Percentiles rank a stretch among this genome's conserved stretches.
Conservation (phyloP, 2,113 vertebrate species). For the Ranitomeya imitator region DNA sequence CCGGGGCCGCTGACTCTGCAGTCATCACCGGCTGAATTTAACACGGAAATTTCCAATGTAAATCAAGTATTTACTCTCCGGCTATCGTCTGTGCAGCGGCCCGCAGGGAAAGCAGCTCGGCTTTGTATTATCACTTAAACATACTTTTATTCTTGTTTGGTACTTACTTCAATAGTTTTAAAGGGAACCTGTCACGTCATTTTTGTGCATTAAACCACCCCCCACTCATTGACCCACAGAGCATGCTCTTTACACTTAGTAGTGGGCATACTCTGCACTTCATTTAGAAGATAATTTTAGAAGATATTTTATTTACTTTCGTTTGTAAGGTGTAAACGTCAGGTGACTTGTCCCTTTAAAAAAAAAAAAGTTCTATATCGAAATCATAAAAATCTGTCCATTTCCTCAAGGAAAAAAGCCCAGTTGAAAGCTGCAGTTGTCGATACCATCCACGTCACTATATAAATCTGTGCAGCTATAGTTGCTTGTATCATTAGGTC, state of each 20-base stretch:
- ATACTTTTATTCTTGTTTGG: not conserved
- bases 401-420: not conserved
- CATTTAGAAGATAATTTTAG: too few relatives aligned
- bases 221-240: too few relatives aligned
- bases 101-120: too few relatives aligned
- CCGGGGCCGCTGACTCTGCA: not conserved
- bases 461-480: not conserved
- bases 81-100: not conserved
- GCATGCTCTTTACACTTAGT: too few relatives aligned
- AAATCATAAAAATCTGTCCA: not conserved
- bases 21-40: not conserved
- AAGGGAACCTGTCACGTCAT: too few relatives aligned
- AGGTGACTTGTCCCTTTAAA: not conserved
- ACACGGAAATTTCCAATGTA: conserved; percentile 14
- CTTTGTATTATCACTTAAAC: not conserved
- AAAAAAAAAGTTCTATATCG: not conserved
- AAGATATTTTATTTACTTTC: not conserved
- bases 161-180: not conserved
- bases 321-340: not conserved
- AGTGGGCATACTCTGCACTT: too few relatives aligned
- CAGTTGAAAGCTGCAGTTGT: not conserved
- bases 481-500: not conserved
- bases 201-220: too few relatives aligned
- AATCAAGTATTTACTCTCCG: conserved; percentile 24
- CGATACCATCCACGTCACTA: not conserved